Evolutionary conservation across 2,888 invertebrate species (phyloP), one percentile per base, ranked within the genome.

Genomic region (Dusona sp.): DNA sequence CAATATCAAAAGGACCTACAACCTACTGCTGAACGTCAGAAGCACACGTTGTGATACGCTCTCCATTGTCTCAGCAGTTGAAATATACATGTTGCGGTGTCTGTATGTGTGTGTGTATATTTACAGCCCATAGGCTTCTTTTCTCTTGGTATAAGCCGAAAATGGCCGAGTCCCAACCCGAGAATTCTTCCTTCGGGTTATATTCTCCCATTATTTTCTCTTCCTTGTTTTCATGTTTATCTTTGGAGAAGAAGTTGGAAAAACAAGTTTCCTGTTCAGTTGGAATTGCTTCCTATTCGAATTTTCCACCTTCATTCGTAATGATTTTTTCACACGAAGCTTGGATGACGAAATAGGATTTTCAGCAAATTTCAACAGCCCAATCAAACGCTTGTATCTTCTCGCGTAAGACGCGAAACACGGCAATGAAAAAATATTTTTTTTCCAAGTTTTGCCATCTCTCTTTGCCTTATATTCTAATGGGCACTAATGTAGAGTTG

Each of bases 121-220:
- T 54, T 33, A 8, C 29, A 22, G 57, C 57, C 11, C 72, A n/a
- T 57, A 4, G 54, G 19, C 29, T 42, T 33, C 25, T 73, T 57
- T 57, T 57, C 38, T 57, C 38, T 38, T 9, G 57, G 19, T 33
- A 25, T 33, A 48, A 54, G 22, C 16, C 73, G 29, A 33, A 54
- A 73, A 74, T 65, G 54, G 67, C 57, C 36, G 33, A 81, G 36
- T 68, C 57, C 25, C 67, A 57, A 65, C 74, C 65, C 54, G 74
- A 67, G 74, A 38, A 48, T 67, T 68, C 64, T 57, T 67, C 81
- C 81, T 81, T 22, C n/a, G 22, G 7, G 29, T 33, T 68, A 33
- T 33, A 29, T 64, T 33, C 64, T 33, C 45, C 64, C n/a, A 54
- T 67, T 65, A 22, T 74, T 16, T 25, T 42, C 36, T 25, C 67